Evolutionary conservation across 2,888 invertebrate species (phyloP), one percentile per base, ranked within the genome.

Genomic region (Drosophila algonquin): DNA sequence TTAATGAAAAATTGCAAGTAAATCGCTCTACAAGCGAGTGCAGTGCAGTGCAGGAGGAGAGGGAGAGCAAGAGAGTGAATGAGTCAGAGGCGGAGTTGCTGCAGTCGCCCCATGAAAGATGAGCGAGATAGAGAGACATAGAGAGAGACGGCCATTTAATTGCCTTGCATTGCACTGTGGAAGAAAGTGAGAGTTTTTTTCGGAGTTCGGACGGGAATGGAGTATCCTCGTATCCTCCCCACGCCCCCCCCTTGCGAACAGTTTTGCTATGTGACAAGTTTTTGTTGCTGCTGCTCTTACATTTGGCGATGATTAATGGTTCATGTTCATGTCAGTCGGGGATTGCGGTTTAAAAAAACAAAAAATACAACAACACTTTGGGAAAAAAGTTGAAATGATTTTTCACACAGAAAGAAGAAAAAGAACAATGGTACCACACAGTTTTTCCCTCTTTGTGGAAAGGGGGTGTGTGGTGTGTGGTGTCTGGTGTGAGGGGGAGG

Each of bases 1-100:
- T 79, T 76, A 86, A 89, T 90, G 86, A 88, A 81, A 89, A 85
- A 90, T 78, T 69, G 78, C 68, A 74, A 75, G 69, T 62, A 44
- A 47, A 63, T 40, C 40, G 40, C n/a, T 40, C n/a, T 2, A n/a
- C n/a, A 55, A 60, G 45, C 32, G 32, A 53, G 62, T 24, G 24
- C 21, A 56, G 30, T 30, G 30, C 30, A 8, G 30, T 8, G 30
- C 63, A 51, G 58, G 80, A 75, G 63, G 73, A 71, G 70, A 71
- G 59, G 67, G 59, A 67, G 60, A n/a, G 52, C 30, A 48, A 54
- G 40, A 27, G 40, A 53, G 62, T 16, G 56, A 64, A 53, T 63
- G 80, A 77, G 69, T 75, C 68, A 73, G 70, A 73, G 59, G 67
- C 61, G 64, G 55, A 21, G 52, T 47, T 7, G 40, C 40, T 40